A percentile compares a stretch with the other conserved stretches of the same genome.
These are phyloP conservation scores for Ommatoiulus sabulosus DNA, from an alignment of 2,888 invertebrate genomes.

Conservation along the genomic window DNA sequence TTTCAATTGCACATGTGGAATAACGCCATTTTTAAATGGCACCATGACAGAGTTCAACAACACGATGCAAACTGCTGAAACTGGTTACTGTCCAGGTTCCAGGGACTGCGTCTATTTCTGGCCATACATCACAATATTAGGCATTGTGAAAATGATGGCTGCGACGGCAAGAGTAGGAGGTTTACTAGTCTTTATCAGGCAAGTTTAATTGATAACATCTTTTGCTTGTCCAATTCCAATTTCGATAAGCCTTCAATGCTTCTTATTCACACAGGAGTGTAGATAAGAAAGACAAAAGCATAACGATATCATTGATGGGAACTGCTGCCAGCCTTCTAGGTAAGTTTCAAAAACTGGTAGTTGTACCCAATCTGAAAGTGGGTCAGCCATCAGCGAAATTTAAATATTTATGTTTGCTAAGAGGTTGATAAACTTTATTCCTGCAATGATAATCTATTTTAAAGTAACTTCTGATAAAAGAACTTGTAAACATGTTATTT, in stretches of 20 bases:
- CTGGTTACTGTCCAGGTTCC: conserved; percentile 69
- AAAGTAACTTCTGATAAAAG: no score
- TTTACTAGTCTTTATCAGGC: conserved; percentile 71
- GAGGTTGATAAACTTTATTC: no score
- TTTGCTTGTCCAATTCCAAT: neutral
- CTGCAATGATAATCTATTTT: no score
- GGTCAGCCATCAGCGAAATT: no score
- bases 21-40: neutral
- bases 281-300: neutral
- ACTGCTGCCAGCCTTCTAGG: neutral
- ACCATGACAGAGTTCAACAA: neutral
- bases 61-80: neutral
- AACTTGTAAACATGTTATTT: no score
- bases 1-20: conserved; percentile 49
- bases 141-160: conserved; percentile 73
- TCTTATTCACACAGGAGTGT: neutral
- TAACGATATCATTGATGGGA: neutral
- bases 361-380: no score
- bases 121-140: conserved; percentile 65
- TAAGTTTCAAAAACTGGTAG: neutral
- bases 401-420: no score
- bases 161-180: conserved; percentile 77
- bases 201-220: neutral
- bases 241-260: neutral
- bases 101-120: conserved; percentile 69